A percentile compares a stretch with the other conserved stretches of the same genome.
Evolutionary conservation across 2,797 vertebrate species (phyloP).

Genomic region (Furcifer pardalis): DNA sequence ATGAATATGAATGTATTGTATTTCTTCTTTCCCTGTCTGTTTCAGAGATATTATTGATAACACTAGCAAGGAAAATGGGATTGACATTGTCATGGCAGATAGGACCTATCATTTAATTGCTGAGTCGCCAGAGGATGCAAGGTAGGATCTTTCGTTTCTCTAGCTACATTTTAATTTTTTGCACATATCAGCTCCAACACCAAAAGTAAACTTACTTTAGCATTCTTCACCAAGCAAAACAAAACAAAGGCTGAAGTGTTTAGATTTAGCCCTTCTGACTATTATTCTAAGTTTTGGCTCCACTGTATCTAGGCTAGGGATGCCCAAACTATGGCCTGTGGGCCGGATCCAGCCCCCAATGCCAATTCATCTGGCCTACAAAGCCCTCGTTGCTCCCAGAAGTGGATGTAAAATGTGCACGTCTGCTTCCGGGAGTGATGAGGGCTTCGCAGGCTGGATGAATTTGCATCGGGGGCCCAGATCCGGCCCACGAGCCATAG

Average conservation of each 20-base stretch:
- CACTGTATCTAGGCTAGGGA: not conserved
- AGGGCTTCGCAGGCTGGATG: too few relatives aligned
- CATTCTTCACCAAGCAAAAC: slow-evolving; percentile 9
- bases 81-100: slow-evolving; percentile 89
- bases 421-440: too few relatives aligned
- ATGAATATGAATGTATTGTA: not conserved
- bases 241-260: not conserved
- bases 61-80: slow-evolving; percentile 93
- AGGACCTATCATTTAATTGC: slow-evolving; percentile 93
- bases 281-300: not conserved
- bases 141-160: slow-evolving; percentile 70
- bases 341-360: too few relatives aligned
- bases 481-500: too few relatives aligned
- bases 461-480: too few relatives aligned
- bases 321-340: too few relatives aligned
- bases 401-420: too few relatives aligned
- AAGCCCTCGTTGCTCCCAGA: too few relatives aligned
- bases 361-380: too few relatives aligned
- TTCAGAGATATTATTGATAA: slow-evolving; percentile 92
- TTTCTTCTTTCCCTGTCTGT: not conserved
- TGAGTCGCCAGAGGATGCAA: slow-evolving; percentile 93
- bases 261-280: not conserved
- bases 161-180: not conserved
- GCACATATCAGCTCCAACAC: not conserved
- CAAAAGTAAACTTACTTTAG: not conserved